Evolutionary conservation across 2,797 vertebrate species (phyloP), one percentile per base, ranked within the genome.

Genomic region (Echiichthys vipera): DNA sequence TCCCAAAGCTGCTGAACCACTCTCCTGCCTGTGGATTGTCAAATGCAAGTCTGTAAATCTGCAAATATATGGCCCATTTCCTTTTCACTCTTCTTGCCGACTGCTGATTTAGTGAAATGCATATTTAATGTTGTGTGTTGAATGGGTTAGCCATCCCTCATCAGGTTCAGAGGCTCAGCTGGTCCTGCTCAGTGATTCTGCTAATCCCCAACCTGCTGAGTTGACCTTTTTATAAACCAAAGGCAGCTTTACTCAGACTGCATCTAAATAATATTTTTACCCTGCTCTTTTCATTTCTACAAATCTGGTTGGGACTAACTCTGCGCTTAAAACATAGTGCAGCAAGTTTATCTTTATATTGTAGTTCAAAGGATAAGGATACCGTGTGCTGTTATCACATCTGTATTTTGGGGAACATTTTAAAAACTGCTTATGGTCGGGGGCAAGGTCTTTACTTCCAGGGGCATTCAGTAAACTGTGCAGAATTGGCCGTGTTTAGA

Each of bases 181-280:
- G 80, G 80, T 84, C 62, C 78, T 80, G 80, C 83, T 84, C 75
- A 80, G 77, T 84, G 80, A 79, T 86, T 87, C 81, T 65, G 58
- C 59, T 88, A 89, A 92, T 93, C 89, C 80, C 29, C 45, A 72
- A 83, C 82, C 86, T 89, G 90, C 90, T 91, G 88, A 90, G 80
- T 76, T 87, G 84, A 90, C 88, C 86, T 87, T 92, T 90, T 86
- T 64, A 75, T 73, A 88, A 85, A 87, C 70, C 81, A 87, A 83
- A 89, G 74, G 68, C 73, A 81, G 83, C 78, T 84, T 82, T 62
- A 61, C 69, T 74, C 62, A 30, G 51, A 10, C 45, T 72, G 58
- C 20, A 63, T 70, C 36, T 20, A 66, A 79, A 74, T 77, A 55
- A 46, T 73, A 61, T 63, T 45, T 71, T 58, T 25, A 53, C 58